Conservation (phyloP, 2,113 vertebrate genomes). For the Pelecanus crispus region DNA sequence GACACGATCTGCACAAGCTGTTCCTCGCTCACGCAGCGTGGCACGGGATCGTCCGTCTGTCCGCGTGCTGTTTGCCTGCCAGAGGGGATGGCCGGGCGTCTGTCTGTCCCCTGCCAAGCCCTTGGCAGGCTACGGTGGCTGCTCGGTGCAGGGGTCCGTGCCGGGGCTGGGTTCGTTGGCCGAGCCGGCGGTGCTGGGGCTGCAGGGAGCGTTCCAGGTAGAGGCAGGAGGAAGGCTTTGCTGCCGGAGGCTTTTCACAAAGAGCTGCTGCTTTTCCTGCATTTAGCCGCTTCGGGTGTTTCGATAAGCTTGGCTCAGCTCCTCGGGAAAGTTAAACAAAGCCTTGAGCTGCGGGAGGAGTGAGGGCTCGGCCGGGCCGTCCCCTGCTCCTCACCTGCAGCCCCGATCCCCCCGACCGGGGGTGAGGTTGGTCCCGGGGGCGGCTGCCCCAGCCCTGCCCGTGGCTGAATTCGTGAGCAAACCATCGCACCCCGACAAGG, state of each 20-base stretch:
- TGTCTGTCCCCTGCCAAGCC: neutral
- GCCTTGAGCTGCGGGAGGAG: neutral
- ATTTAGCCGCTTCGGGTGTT: neutral
- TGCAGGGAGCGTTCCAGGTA: rapidly evolving
- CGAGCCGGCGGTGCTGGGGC: neutral
- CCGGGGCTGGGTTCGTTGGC: neutral
- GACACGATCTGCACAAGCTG: neutral
- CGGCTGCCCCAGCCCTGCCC: neutral
- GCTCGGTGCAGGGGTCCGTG: neutral
- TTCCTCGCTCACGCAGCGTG: neutral
- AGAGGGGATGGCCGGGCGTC: neutral
- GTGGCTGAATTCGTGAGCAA: too few relatives aligned
- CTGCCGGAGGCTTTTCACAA: neutral
- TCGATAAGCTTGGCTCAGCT: rapidly evolving
- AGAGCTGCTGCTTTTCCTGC: neutral
- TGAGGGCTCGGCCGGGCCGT: rapidly evolving
- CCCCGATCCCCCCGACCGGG: rapidly evolving
- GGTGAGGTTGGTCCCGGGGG: neutral
- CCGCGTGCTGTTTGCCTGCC: neutral
- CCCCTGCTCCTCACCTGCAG: too few relatives aligned
- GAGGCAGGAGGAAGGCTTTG: neutral
- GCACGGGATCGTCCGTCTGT: neutral
- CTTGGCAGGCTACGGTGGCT: neutral
- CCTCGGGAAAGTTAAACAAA: neutral
- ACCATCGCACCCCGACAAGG: neutral